Evolutionary conservation across 2,113 vertebrate genomes (phyloP), one percentile per base, ranked within the genome.

Genomic region (Climacteris rufus): DNA sequence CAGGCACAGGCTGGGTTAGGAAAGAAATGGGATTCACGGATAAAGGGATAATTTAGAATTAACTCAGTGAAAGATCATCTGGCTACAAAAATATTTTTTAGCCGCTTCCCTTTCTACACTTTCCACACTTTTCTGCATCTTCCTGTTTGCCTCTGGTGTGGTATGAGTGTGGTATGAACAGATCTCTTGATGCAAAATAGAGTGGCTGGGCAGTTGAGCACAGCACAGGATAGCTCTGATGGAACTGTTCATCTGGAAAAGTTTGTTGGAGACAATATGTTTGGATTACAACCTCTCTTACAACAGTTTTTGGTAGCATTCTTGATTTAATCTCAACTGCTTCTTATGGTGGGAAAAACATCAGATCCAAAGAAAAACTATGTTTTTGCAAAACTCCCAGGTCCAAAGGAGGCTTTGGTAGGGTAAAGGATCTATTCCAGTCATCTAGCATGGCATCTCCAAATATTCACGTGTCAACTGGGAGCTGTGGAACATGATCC

Each of bases 171-270:
- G 23, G 18, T 44, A 37, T 40, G 45, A 90, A 59, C 59, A 54
- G 42, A 44, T 7, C 8, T 23, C 23, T 13, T 16, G 1, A 3
- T 1, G 5, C 33, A 83, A 92, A 93, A 84, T 1, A 24, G 33
- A 37, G 72, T 44, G 71, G 3, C 13, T 61, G 28, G 19, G 57
- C 42, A 79, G 25, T 9, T 53, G 31, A 7, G 56, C 57, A 52
- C 2, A 9, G 30, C 3, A 1, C 0, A 0, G 23, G 14, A 30
- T 27, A 24, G 17, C 8, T 19, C 18, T 54, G 19, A 37, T 50
- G 15, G 31, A 30, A 15, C 21, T 60, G 3, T 49, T 95, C 18
- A 19, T 54, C 30, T 60, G 49, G 24, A 27, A 39, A 35, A 69
- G 3, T 6, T 47, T 39, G 4, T 16, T 86, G 59, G 45, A 53